Conservation (phyloP, 2,888 invertebrate genomes). For the Ichneumoninae sp. region DNA sequence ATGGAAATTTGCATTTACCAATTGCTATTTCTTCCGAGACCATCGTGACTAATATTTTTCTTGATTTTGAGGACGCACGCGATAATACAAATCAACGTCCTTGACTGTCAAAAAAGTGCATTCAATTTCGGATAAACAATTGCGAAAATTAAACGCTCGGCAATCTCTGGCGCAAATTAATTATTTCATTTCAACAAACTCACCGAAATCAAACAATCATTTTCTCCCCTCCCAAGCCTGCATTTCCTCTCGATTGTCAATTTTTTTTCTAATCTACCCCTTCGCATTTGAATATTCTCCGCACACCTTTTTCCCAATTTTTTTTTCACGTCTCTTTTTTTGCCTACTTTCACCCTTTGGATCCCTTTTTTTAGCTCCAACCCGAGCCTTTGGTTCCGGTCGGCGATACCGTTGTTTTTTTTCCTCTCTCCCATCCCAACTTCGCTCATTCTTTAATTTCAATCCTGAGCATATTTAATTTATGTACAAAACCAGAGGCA, state of each 20-base stretch:
- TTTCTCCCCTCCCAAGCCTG: constrained; percentile 2
- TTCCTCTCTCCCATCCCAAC: constrained; percentile 50
- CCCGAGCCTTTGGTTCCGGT: constrained; percentile 56
- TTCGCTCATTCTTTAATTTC: constrained; percentile 67
- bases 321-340: constrained; percentile 60
- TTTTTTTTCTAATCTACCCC: constrained; percentile 64
- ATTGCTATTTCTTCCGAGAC: too few relatives aligned
- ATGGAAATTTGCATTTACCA: too few relatives aligned
- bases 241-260: constrained; percentile 50
- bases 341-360: constrained; percentile 60
- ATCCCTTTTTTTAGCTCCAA: constrained; percentile 59
- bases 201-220: neutral
- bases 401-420: constrained; percentile 65
- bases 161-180: neutral
- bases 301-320: constrained; percentile 10
- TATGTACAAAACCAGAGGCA: constrained; percentile 56
- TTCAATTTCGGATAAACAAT: too few relatives aligned
- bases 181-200: neutral
- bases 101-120: too few relatives aligned
- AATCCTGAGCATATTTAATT: constrained; percentile 65
- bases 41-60: too few relatives aligned
- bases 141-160: too few relatives aligned
- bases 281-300: constrained; percentile 68
- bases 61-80: too few relatives aligned
- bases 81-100: too few relatives aligned